phyloP scores from a whole-genome alignment of 2,113 vertebrate genomes.

The Hassar affinis region DNA sequence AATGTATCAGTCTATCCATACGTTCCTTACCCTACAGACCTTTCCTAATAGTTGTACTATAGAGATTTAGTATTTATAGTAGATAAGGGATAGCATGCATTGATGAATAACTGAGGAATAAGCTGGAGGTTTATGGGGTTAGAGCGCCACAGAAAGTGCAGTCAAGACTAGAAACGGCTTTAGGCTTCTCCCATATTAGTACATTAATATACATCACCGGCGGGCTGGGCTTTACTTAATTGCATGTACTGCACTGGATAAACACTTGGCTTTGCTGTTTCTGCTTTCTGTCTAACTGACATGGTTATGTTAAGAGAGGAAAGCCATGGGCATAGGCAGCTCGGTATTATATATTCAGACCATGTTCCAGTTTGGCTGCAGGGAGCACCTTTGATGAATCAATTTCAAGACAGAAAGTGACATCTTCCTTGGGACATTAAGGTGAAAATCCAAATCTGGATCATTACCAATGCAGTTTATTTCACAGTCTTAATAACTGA shows the following conservation, averaged over 20 bases:
- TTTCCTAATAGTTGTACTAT: neutral
- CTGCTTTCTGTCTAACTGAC: slow-evolving; percentile 31
- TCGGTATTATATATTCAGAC: slow-evolving; percentile 27
- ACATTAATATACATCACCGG: neutral
- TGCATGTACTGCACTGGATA: neutral
- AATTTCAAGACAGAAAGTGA: slow-evolving; percentile 20
- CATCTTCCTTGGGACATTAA: slow-evolving; percentile 6
- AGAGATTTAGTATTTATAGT: neutral
- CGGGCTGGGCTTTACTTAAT: neutral
- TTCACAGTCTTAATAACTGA: neutral
- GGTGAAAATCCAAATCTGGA: slow-evolving; percentile 30
- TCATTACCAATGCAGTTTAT: slow-evolving; percentile 16
- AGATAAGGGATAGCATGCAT: neutral
- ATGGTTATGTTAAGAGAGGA: slow-evolving; percentile 32
- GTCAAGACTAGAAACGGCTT: neutral
- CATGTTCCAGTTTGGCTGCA: slow-evolving; percentile 10
- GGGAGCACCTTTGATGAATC: slow-evolving; percentile 34
- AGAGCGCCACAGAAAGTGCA: neutral
- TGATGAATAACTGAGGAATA: neutral
- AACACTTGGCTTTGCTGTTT: neutral
- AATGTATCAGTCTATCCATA: neutral
- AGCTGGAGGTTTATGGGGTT: neutral
- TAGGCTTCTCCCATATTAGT: neutral
- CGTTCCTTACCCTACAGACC: neutral
- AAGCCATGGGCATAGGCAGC: neutral